Percentiles rank a stretch among this genome's conserved stretches.
phyloP scores from a whole-genome alignment of 2,797 vertebrate genomes.

The Brotula barbata region DNA sequence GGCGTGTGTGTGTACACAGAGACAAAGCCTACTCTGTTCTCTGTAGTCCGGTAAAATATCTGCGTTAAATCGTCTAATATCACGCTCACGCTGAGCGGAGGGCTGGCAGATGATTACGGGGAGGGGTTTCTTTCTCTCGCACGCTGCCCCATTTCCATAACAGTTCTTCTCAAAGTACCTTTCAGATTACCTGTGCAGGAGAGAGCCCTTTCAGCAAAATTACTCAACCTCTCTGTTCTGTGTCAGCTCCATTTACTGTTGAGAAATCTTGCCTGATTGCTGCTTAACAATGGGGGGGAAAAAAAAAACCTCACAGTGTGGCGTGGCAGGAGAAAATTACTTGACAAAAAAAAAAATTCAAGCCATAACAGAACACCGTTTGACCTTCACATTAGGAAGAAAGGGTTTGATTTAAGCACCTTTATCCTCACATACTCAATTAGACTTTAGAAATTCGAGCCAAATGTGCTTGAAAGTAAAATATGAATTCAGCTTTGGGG shows the following conservation, averaged over 20 bases:
- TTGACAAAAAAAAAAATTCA: too few relatives aligned
- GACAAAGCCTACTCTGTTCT: not conserved
- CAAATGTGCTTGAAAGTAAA: too few relatives aligned
- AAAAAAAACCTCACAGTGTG: too few relatives aligned
- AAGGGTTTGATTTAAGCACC: too few relatives aligned
- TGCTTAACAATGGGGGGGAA: not conserved
- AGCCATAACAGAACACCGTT: too few relatives aligned
- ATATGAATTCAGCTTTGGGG: too few relatives aligned
- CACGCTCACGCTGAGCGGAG: slow-evolving; percentile 17
- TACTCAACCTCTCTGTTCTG: slow-evolving; percentile 24
- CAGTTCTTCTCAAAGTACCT: slow-evolving; percentile 32
- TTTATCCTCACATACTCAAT: too few relatives aligned
- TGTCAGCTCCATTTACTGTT: slow-evolving; percentile 36
- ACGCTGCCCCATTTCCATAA: slow-evolving; percentile 45
- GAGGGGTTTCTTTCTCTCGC: slow-evolving; percentile 20
- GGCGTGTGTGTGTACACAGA: not conserved
- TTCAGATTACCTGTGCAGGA: slow-evolving; percentile 32
- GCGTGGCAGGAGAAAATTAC: too few relatives aligned
- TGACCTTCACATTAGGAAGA: too few relatives aligned
- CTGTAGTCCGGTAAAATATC: not conserved
- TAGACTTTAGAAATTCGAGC: too few relatives aligned
- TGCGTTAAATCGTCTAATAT: slow-evolving; percentile 37
- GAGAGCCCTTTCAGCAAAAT: slow-evolving; percentile 27
- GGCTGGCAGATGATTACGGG: slow-evolving; percentile 37
- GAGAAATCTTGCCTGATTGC: slow-evolving; percentile 19